Evolutionary conservation across 2,888 invertebrate genomes (phyloP), one percentile per base, ranked within the genome.

Genomic region (Pseudoips prasinana): DNA sequence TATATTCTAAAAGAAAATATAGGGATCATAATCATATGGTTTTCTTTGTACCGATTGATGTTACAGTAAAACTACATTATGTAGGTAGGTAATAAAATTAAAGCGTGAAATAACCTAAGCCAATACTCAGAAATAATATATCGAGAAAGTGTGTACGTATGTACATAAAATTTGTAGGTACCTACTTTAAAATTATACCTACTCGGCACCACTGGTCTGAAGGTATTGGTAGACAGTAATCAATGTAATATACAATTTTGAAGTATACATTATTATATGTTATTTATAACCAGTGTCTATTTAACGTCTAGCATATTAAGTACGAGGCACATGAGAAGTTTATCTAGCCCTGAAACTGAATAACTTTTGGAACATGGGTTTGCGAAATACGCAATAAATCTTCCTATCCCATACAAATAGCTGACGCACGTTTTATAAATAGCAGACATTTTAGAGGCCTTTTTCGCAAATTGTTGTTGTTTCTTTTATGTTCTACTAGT

Each of bases 31-130:
- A 54, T 51, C 46, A 49, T 61, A 54, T 48, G 55, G 50, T 54
- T 54, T 58, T 58, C 50, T 62, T 64, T 51, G 46, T 44, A 51
- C 14, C 14, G 3, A 14, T 54, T 58, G 58, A 60, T 63, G 53
- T 65, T 60, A 56, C 55, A 53, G 40, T 53, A 57, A 54, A 61
- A 60, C 47, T 42, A 51, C 50, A 51, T 60, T 56, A 51, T 46
- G 46, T 67, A 67, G 63, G 64, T 72, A 67, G 58, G 72, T 68
- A 68, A 78, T 76, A 78, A 77, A 79, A 71, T 71, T 73, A 68
- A 58, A 73, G 71, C 72, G 71, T 79, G 73, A 77, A 79, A 78
- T 75, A 73, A 73, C 75, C 69, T 71, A 73, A 72, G 66, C 70
- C 65, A 77, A 77, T 78, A 78, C 78, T 77, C 78, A 69, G 63